A percentile compares a stretch with the other conserved stretches of the same genome.
phyloP scores from a whole-genome alignment of 2,888 invertebrate genomes.

The Prionchulus punctatus region DNA sequence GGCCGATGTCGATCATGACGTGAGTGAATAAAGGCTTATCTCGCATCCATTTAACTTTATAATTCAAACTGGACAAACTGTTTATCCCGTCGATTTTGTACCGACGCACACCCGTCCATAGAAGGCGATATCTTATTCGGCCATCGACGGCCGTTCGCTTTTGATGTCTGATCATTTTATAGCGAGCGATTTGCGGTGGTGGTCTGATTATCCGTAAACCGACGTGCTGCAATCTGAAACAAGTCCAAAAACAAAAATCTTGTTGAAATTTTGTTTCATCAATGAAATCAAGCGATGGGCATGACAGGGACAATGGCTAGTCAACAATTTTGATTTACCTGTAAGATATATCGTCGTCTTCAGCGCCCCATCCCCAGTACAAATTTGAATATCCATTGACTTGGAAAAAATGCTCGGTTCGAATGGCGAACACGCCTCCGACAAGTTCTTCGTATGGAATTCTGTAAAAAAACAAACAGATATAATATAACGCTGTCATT shows the following conservation, averaged over 20 bases:
- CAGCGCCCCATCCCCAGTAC: constrained; percentile 34
- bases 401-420: constrained; percentile 32
- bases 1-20: constrained; percentile 39
- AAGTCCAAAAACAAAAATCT: background rate
- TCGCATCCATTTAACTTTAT: constrained; percentile 28
- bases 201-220: constrained; percentile 38
- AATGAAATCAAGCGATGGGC: background rate
- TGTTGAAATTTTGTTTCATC: background rate
- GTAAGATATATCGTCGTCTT: constrained; percentile 25
- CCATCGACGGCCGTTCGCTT: constrained; percentile 19
- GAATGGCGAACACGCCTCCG: constrained; percentile 37
- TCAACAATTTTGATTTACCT: constrained; percentile 11
- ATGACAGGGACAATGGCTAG: too few species aligned
- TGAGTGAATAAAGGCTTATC: constrained; percentile 36
- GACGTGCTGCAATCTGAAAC: constrained; percentile 32
- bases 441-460: constrained; percentile 35
- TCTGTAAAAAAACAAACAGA: constrained; percentile 19
- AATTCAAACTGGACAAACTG: constrained; percentile 31
- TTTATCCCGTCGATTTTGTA: constrained; percentile 37
- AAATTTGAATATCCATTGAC: too few species aligned
- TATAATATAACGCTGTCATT: background rate
- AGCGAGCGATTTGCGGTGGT: constrained; percentile 36
- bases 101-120: constrained; percentile 15
- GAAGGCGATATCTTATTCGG: constrained; percentile 13
- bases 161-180: constrained; percentile 33